Evolutionary conservation across 2,888 invertebrate genomes (phyloP), one percentile per base, ranked within the genome.

Genomic region (Watsonalla cultraria): DNA sequence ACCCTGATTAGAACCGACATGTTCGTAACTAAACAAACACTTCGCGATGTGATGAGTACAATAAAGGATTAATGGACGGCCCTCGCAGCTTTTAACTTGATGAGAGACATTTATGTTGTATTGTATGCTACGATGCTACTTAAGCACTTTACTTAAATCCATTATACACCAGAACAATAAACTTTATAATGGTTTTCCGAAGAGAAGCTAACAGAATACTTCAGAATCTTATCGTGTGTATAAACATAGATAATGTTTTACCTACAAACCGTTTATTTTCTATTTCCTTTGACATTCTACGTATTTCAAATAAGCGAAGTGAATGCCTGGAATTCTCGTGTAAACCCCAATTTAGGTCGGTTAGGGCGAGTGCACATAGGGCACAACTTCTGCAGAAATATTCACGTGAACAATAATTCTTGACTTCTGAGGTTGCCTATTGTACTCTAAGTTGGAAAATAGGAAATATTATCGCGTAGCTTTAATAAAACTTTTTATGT

Each of bases 51-150:
- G 47, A 51, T 34, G 55, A 51, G 59, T 54, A 64, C 59, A 68
- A 66, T 69, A 64, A 62, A 52, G 58, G 55, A 64, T 62, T 63
- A 59, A 66, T 68, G 62, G 53, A 39, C 35, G 34, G 48, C 53
- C 47, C 56, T 57, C 50, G 53, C 51, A 54, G 66, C 65, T 66
- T 57, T 68, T 58, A 68, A 61, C 54, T 55, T 59, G 51, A 66
- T 61, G 65, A 58, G 57, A 39, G 51, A 55, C 46, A 53, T 56
- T 58, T 52, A 50, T 49, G 53, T 47, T 48, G 47, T 37, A 57
- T 54, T 56, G 51, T 55, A 54, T 53, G 15, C 14, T 13, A 37
- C 11, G 11, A 7, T 42, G 37, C 37, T 49, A 37, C 37, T 37
- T 49, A 49, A 49, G 49, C 14, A 49, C 49, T 49, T 49, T 9